Evolutionary conservation across 1,140 invertebrate genomes (phyloP), one percentile per base, ranked within the genome.

Genomic region (Episyrphus balteatus): DNA sequence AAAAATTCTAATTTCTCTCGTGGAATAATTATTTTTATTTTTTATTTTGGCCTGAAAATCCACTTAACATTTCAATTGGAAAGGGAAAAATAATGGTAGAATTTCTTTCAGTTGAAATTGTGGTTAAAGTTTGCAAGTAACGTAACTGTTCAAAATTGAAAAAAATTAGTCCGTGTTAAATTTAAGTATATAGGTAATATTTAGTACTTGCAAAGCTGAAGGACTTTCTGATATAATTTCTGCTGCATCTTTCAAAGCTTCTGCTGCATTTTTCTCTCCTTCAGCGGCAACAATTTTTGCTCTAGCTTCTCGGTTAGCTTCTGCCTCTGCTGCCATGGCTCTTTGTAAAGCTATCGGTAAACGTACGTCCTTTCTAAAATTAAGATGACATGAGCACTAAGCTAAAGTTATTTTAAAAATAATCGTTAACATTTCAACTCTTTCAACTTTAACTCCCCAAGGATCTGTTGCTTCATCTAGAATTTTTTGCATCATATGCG

Each of bases 41-140:
- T 26, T 26, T 8, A 26, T 5, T 26, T 26, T 26, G 3, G 21
- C 21, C 21, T 26, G 21, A 8, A 26, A 26, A 26, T 8, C 21
- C 21, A 44, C 39, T 37, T 52, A 63, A 49, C 3, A 73, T 47
- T 42, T 96, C 92, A 59, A 96, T 84, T 12, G 92, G 92, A 52
- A 97, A 76, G 5, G 94, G 93, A 69, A 97, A 98, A 49, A 97
- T 86, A 54, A 98, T 97, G 12, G 92, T 96, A 0, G 92, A 94
- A 66, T 93, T 94, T 69, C 95, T 95, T 74, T 98, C 94, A 0
- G 91, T 86, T 31, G 92, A 89, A 60, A 98, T 94, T 1, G 88
- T 86, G 65, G 87, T 94, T 39, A 98, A 71, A 2, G 92, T 93
- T 73, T 96, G 83, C 18, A 76, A 61, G 42, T 66, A 61, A 26